phyloP scores from a whole-genome alignment of 2,113 vertebrate genomes.

The Rana temporaria region DNA sequence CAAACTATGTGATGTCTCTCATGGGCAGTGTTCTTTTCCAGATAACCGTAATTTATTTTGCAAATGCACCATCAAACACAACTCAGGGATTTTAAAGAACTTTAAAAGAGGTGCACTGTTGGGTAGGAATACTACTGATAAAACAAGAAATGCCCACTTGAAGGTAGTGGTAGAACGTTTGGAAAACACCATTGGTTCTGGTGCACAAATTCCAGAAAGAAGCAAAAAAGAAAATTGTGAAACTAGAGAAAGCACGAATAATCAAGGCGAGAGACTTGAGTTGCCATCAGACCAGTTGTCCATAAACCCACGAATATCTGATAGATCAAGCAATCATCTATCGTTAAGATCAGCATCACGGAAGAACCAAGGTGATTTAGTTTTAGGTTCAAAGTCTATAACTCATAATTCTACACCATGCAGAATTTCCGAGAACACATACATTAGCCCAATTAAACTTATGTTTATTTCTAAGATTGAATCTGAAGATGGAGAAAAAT shows the following conservation, averaged over 20 bases:
- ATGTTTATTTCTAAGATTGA: conserved; percentile 92
- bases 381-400: neutral
- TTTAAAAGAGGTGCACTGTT: conserved; percentile 62
- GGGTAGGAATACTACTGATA: conserved; percentile 69
- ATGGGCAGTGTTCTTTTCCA: conserved; percentile 86
- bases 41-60: conserved; percentile 51
- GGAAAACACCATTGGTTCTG: conserved; percentile 74
- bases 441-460: conserved; percentile 93
- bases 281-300: neutral
- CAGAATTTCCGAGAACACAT: conserved; percentile 25
- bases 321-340: neutral
- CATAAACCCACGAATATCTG: neutral
- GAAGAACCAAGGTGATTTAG: neutral
- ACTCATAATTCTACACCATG: neutral
- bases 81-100: conserved; percentile 54
- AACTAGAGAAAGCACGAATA: conserved; percentile 64
- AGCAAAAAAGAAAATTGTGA: conserved; percentile 59
- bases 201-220: conserved; percentile 56
- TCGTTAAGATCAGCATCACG: neutral
- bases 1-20: conserved; percentile 84
- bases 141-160: conserved; percentile 72
- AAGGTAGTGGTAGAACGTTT: conserved; percentile 78
- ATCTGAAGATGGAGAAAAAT: conserved; percentile 85
- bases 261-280: conserved; percentile 41
- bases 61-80: conserved; percentile 31